These are phyloP conservation scores for Oryzias javanicus DNA, from an alignment of 2,113 vertebrate species.

Conservation along the genomic window DNA sequence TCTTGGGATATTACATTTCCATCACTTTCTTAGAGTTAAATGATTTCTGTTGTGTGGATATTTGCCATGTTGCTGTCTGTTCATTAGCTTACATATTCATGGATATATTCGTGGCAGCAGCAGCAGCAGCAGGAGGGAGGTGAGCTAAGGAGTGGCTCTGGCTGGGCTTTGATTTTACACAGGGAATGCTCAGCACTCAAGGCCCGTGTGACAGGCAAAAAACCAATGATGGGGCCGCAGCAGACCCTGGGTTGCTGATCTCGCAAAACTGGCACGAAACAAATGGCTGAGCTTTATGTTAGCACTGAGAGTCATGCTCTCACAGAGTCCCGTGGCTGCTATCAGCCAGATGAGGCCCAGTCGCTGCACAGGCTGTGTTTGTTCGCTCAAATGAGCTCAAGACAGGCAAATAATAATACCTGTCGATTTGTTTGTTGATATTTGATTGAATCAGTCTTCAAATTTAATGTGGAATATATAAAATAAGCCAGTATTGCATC, in stretches of 20 bases:
- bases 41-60: neutral
- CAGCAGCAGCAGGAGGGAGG: conserved; percentile 26
- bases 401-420: neutral
- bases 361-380: conserved; percentile 40
- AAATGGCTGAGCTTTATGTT: conserved; percentile 65
- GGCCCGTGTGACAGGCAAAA: conserved; percentile 69
- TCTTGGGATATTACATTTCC: neutral
- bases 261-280: conserved; percentile 75
- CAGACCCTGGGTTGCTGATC: conserved; percentile 75
- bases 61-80: conserved; percentile 1
- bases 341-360: conserved; percentile 59
- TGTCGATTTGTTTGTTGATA: too few species aligned
- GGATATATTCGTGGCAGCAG: conserved; percentile 20
- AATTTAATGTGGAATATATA: neutral
- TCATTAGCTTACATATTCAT: conserved; percentile 13
- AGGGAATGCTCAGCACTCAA: conserved; percentile 76
- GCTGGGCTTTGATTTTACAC: conserved; percentile 74
- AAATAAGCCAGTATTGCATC: neutral
- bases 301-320: conserved; percentile 42
- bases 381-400: conserved; percentile 6
- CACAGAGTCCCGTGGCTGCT: conserved; percentile 45
- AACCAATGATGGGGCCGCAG: conserved; percentile 73
- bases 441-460: neutral
- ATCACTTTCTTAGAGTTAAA: neutral
- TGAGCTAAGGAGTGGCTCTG: conserved; percentile 63